Percentiles rank a stretch among this genome's conserved stretches.
phyloP scores from a whole-genome alignment of 2,888 invertebrate genomes.

The Molorchus minor region DNA sequence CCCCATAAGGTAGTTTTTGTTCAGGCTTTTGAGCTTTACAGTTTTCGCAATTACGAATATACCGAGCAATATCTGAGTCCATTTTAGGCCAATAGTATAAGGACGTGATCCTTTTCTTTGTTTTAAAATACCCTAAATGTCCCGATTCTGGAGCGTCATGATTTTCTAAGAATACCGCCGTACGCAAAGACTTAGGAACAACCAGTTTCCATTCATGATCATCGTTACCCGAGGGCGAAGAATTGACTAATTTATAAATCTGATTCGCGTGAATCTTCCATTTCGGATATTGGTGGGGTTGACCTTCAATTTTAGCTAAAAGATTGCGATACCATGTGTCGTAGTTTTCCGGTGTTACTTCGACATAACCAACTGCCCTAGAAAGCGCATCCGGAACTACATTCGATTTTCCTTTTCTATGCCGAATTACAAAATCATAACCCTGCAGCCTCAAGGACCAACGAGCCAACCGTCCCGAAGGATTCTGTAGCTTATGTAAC shows the following conservation, averaged over 20 bases:
- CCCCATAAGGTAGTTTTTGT: too few relatives aligned
- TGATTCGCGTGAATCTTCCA: conserved; percentile 11
- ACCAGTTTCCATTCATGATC: conserved; percentile 27
- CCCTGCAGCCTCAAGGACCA: too few relatives aligned
- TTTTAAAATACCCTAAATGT: conserved; percentile 25
- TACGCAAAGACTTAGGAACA: conserved; percentile 17
- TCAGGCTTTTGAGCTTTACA: conserved; percentile 26
- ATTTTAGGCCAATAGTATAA: conserved; percentile 27
- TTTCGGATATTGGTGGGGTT: background rate
- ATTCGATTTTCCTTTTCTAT: conserved; percentile 2
- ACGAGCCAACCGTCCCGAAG: too few relatives aligned
- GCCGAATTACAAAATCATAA: background rate
- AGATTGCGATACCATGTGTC: background rate
- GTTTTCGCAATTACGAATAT: conserved; percentile 18
- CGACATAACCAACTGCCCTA: background rate
- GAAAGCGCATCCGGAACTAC: too few relatives aligned
- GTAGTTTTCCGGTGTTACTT: background rate
- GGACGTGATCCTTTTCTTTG: conserved; percentile 5
- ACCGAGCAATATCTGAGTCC: conserved; percentile 12
- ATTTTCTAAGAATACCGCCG: background rate
- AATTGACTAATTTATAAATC: conserved; percentile 31
- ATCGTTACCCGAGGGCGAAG: conserved; percentile 9
- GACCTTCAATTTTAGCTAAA: background rate
- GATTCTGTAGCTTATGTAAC: background rate
- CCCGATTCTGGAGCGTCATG: conserved; percentile 20